These are phyloP conservation scores for Pseudois nayaur DNA, from an alignment of 2,113 vertebrate genomes.

Conservation along the genomic window DNA sequence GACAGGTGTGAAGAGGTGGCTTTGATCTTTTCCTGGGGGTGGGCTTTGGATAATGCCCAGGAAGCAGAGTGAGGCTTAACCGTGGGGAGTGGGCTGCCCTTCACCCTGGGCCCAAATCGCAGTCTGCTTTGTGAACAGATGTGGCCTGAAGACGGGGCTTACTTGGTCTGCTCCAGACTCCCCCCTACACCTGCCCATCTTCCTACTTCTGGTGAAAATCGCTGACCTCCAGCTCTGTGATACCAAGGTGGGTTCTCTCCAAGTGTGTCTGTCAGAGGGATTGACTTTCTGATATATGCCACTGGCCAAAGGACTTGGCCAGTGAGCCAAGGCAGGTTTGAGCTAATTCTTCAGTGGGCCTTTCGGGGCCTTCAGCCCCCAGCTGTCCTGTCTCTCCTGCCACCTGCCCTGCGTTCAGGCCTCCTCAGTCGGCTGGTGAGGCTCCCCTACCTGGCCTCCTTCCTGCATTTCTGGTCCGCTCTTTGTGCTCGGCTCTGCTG, in stretches of 20 bases:
- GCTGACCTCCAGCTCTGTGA: background rate
- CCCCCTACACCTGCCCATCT: background rate
- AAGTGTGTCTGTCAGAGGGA: background rate
- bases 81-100: background rate
- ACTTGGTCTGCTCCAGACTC: background rate
- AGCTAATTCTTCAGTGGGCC: background rate
- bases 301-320: background rate
- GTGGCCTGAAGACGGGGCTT: background rate
- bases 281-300: background rate
- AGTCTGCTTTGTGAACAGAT: background rate
- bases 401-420: background rate
- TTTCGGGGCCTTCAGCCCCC: background rate
- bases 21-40: background rate
- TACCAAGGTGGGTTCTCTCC: background rate
- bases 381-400: too few species aligned
- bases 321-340: too few species aligned
- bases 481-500: fast-evolving
- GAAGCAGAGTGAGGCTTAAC: background rate
- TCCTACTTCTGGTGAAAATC: background rate
- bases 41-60: background rate
- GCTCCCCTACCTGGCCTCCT: background rate
- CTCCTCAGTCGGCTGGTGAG: background rate
- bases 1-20: background rate
- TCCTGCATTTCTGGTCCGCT: background rate
- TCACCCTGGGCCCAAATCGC: background rate